Evolutionary conservation across 2,113 vertebrate genomes (phyloP), one percentile per base, ranked within the genome.

Genomic region (Micromys minutus): DNA sequence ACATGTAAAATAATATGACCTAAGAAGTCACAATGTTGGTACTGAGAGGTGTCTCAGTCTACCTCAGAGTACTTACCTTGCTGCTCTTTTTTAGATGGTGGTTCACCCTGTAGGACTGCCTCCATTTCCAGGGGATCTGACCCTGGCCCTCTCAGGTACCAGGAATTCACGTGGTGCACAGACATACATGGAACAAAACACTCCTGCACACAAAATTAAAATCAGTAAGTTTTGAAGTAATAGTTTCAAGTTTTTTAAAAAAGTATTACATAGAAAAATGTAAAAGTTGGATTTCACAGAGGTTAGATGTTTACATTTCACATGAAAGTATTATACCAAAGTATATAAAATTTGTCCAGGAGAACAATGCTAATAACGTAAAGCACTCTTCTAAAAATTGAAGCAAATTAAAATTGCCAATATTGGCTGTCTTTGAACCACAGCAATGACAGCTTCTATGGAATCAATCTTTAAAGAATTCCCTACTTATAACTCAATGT

Each of bases 1-100:
- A 92, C 91, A 79, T 77, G 69, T 93, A 97, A 97, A 83, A 59
- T 72, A 91, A 95, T 95, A 87, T 95, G 79, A 94, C 88, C 90
- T 96, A 89, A 93, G 96, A 59, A 88, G 89, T 84, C 7, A 12
- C 21, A 47, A 29, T 31, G 42, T 31, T 39, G 80, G 55, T 10
- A 1, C 36, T 65, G 17, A 47, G 11, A 65, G 21, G 17, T 91
- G 93, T 96, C 42, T 83, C 1, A 87, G 88, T 8, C 42, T 42
- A 10, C 7, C 5, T 42, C 29, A 15, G 24, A 61, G 7, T 12
- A 55, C 1, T 29, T 59, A 24, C 9, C 13, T 29, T 29, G n/a
- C 1, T 63, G 13, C 57, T 45, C 24, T 29, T 42, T 61, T 7
- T 5, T 7, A 61, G n/a, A 84, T 39, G 22, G 12, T 42, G n/a